Evolutionary conservation across 2,113 vertebrate genomes (phyloP), one percentile per base, ranked within the genome.

Genomic region (Heterotilapia buettikoferi): DNA sequence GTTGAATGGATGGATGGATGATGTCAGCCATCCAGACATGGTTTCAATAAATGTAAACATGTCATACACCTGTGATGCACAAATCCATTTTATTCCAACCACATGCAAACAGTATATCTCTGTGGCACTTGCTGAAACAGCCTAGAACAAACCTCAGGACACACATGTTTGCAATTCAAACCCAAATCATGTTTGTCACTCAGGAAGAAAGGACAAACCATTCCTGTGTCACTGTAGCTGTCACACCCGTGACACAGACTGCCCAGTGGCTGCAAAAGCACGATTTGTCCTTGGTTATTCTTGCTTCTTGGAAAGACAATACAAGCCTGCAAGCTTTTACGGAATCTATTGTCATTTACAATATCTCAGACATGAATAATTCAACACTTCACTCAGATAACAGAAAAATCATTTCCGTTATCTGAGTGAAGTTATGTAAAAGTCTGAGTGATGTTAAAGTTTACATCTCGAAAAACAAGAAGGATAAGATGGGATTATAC

Each of bases 321-420:
- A 81, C 83, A 56, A 38, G 43, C 86, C 45, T 66, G 84, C 80
- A 90, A 84, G 83, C 80, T 87, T 85, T 85, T 78, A 87, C 84
- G 81, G 61, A 91, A 50, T 31, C 47, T 4, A 14, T 26, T 71
- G 82, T 85, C 83, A 52, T 78, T 78, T 52, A 78, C 10, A 33
- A 33, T 78, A 29, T 78, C 66, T 26, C 26, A 6, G 3, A 61
- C 66, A 90, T 92, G 79, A 89, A 92, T 88, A 66, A 92, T 92
- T 92, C 86, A 93, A 16, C 24, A 6, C 1, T 61, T 54, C 50
- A 40, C 18, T 83, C 66, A 6, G 47, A 61, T 43, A 26, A 56
- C 43, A 13, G 80, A 73, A 87, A 59, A 88, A 40, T 73, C 36
- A n/a, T 52, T 78, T 78, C 14, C 3, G 4, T 76, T 76, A 76